These are phyloP conservation scores for Gallinago undulata DNA, from an alignment of 2,113 vertebrate genomes.

Conservation along the genomic window DNA sequence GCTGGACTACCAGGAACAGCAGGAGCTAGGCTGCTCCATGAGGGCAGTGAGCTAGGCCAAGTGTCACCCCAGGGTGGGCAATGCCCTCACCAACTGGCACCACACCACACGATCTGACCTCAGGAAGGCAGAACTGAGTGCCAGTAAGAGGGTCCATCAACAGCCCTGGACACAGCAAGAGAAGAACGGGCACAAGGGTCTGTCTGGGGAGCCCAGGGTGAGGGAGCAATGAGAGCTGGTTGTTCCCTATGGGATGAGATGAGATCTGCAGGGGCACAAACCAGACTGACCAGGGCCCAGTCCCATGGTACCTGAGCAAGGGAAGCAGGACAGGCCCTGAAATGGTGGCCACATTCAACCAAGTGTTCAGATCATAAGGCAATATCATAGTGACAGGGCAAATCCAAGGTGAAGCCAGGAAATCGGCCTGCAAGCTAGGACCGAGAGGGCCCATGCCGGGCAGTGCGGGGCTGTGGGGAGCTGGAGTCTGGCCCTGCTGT, in stretches of 20 bases:
- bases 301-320: neutral
- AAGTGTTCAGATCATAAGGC: neutral
- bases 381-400: neutral
- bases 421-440: neutral
- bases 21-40: neutral
- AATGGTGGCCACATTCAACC: neutral
- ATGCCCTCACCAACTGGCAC: fast-evolving
- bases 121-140: neutral
- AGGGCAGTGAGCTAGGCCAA: neutral
- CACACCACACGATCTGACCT: neutral
- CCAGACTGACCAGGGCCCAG: neutral
- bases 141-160: neutral
- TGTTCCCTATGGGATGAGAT: neutral
- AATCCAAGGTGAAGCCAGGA: neutral
- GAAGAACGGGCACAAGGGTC: neutral
- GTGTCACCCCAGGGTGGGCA: neutral
- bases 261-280: fast-evolving
- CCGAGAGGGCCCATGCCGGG: neutral
- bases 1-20: neutral
- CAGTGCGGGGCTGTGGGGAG: neutral
- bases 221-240: neutral
- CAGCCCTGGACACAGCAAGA: neutral
- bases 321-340: neutral
- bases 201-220: neutral
- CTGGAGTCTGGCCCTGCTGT: neutral